Evolutionary conservation across 2,113 vertebrate species (phyloP), one percentile per base, ranked within the genome.

Genomic region (Sinocyclocheilus maitianheensis): DNA sequence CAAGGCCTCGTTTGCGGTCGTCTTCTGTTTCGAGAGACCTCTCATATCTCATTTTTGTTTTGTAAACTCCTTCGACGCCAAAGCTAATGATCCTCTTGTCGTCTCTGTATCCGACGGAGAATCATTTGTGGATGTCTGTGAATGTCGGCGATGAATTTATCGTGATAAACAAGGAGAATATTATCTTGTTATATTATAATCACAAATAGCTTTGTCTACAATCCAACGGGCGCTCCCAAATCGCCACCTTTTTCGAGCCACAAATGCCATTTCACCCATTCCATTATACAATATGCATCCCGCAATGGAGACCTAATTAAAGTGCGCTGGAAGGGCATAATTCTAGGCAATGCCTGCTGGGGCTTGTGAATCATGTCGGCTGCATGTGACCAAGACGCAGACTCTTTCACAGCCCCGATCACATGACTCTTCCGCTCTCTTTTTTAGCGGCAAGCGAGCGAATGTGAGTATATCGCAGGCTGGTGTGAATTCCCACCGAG

Each of bases 401-500:
- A 53, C 77, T 82, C 63, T 77, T 75, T 83, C 74, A 83, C 81
- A 84, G 82, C 46, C 22, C 37, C 26, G 30, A 76, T 84, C 77
- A 87, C 14, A 69, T 84, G 82, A 85, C 78, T 51, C 69, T 75
- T 40, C 30, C 13, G 4, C 51, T 74, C 34, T 53, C 80, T 86
- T 77, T 65, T 58, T 74, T 37, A 83, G 40, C 14, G 34, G 26
- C 20, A 34, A 34, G 77, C 18, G 20, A 72, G 79, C 10, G 79
- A 84, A 76, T 84, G 65, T 34, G 81, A 53, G 82, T 84, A 84
- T 48, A 86, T 88, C 67, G 78, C 81, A 86, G 30, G 26, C 40
- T 84, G 87, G 77, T 88, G 89, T 86, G 89, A 88, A 82, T 84
- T 89, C 89, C 89, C 78, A 60, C 81, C 20, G 81, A 67, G 88